phyloP scores from a whole-genome alignment of 2,113 vertebrate genomes.

The Barnardius zonarius region DNA sequence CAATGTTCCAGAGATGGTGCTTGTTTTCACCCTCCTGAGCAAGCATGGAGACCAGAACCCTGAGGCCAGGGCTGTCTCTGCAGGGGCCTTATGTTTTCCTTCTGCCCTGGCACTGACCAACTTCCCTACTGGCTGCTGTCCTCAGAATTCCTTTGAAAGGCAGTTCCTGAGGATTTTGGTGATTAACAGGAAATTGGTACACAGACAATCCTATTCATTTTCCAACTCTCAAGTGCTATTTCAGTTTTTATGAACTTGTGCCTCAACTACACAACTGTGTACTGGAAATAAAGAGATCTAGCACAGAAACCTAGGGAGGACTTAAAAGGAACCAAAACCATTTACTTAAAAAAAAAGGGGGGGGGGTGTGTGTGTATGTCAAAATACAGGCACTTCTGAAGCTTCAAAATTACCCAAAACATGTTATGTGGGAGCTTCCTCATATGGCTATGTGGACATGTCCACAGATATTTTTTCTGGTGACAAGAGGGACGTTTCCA shows the following conservation, averaged over 20 bases:
- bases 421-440: background rate
- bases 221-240: slow-evolving; percentile 9
- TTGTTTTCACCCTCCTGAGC: slow-evolving; percentile 31
- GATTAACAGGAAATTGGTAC: slow-evolving; percentile 33
- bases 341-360: background rate
- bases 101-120: slow-evolving; percentile 28
- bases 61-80: background rate
- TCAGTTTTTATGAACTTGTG: slow-evolving; percentile 9
- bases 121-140: slow-evolving; percentile 39
- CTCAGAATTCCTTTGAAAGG: slow-evolving; percentile 43
- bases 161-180: slow-evolving; percentile 35
- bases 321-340: background rate
- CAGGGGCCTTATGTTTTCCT: background rate
- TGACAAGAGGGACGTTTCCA: background rate
- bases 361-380: background rate
- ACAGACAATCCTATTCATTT: background rate
- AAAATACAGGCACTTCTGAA: background rate
- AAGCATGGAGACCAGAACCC: background rate
- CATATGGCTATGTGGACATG: background rate
- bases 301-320: background rate
- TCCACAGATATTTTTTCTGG: background rate
- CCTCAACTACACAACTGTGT: background rate
- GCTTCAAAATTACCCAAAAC: background rate
- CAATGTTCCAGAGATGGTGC: background rate
- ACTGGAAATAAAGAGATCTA: background rate